Conservation (phyloP, 2,888 invertebrate species). For the Drosophila longiperda region DNA sequence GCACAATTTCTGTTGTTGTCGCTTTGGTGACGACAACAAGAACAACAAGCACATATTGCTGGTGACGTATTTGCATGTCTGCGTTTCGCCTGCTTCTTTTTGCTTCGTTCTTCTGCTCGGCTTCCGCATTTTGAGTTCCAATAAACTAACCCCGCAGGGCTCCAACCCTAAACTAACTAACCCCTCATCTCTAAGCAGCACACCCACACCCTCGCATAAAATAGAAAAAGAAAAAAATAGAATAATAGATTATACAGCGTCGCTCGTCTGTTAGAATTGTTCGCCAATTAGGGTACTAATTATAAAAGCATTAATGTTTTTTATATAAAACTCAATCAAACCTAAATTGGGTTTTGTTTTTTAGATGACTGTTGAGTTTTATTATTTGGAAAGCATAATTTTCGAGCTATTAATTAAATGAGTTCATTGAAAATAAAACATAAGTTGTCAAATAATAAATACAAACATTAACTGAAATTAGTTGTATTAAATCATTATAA, state of each 20-base stretch:
- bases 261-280: neutral
- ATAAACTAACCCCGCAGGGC: constrained; percentile 44
- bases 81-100: constrained; percentile 25
- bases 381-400: neutral
- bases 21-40: constrained; percentile 59
- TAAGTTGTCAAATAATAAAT: neutral
- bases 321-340: neutral
- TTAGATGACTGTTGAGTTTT: neutral
- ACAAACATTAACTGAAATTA: neutral
- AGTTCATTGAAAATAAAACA: neutral
- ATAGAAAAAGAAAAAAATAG: neutral
- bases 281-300: neutral
- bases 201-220: constrained; percentile 8
- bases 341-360: neutral
- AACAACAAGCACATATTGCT: constrained; percentile 34
- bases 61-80: constrained; percentile 78
- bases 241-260: constrained; percentile 25
- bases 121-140: constrained; percentile 73
- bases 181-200: neutral
- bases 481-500: too few relatives aligned
- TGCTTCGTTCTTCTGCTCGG: constrained; percentile 28
- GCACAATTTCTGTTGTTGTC: constrained; percentile 78
- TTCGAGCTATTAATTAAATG: neutral
- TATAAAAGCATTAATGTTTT: neutral
- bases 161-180: constrained; percentile 10